Evolutionary conservation across 1,140 invertebrate genomes (phyloP), one percentile per base, ranked within the genome.

Genomic region (Drosophila chauvacae): DNA sequence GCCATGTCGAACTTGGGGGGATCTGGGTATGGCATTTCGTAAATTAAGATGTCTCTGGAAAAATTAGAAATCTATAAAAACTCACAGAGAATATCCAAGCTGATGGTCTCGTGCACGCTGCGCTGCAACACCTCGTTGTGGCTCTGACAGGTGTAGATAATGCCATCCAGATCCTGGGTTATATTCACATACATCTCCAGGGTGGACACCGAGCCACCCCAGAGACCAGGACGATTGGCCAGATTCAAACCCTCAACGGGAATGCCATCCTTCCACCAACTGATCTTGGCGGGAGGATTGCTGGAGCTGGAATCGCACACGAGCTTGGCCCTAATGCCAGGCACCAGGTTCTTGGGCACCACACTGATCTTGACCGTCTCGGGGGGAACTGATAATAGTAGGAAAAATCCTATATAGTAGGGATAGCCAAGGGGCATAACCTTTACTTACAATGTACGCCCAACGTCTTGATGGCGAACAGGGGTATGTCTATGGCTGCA

Each of bases 121-220:
- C 97, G 94, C 77, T 97, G 95, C 64, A 98, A 92, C 4, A 95
- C 95, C 16, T 95, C 94, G 92, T 98, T 98, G 80, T 95, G 96
- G 0, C 97, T 98, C 90, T 98, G 96, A 90, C 98, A 99, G 1
- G 97, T 98, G 92, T 97, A 98, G n/a, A 97, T 94, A 5, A 96
- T 94, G 23, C 95, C 96, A 92, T 99, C 97, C 92, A 98, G 95
- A 41, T 96, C 95, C 63, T 97, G 96, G 1, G 96, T 97, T 23
- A 98, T 95, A 80, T 97, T 96, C 6, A 99, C 93, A 69, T 95
- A 94, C 41, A 98, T 93, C 81, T 96, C 95, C 56, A 97, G 96
- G 0, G 95, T 96, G 5, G 97, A 97, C 2, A 97, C 95, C 63
- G 95, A 96, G 4, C 98, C 97, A 7, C 97, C 96, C 92, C 97